A percentile compares a stretch with the other conserved stretches of the same genome.
These are phyloP conservation scores for Rhamphomyia laevipes DNA, from an alignment of 2,888 invertebrate genomes.

Conservation along the genomic window DNA sequence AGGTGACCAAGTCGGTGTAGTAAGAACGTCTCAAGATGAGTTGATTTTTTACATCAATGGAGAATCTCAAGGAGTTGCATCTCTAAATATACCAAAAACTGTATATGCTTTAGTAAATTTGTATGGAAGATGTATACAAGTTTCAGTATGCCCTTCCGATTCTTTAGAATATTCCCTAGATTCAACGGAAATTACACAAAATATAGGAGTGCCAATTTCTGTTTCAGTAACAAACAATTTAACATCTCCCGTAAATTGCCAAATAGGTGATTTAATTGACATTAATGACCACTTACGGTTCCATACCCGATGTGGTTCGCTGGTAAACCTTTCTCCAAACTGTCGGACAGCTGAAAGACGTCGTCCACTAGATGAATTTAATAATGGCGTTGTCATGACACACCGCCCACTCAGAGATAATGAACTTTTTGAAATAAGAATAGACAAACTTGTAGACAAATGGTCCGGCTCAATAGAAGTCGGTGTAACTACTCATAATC, in stretches of 20 bases:
- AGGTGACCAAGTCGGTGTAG: slow-evolving; percentile 74
- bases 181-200: slow-evolving; percentile 26
- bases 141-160: slow-evolving; percentile 40
- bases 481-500: slow-evolving; percentile 89
- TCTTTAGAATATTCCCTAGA: slow-evolving; percentile 13
- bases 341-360: slow-evolving; percentile 77
- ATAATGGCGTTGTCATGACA: slow-evolving; percentile 93
- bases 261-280: slow-evolving; percentile 27
- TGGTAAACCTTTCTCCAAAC: slow-evolving; percentile 74
- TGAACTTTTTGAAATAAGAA: slow-evolving; percentile 89
- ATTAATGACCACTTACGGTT: slow-evolving; percentile 60
- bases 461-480: slow-evolving; percentile 70
- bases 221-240: slow-evolving; percentile 5
- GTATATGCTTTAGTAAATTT: slow-evolving; percentile 70
- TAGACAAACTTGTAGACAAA: slow-evolving; percentile 85
- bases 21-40: slow-evolving; percentile 69
- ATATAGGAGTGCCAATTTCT: slow-evolving; percentile 30
- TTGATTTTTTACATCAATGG: slow-evolving; percentile 83
- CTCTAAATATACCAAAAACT: slow-evolving; percentile 56
- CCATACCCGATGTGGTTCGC: slow-evolving; percentile 76
- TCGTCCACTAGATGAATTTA: slow-evolving; percentile 84
- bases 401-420: slow-evolving; percentile 75
- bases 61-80: slow-evolving; percentile 77
- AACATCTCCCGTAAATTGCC: background rate
- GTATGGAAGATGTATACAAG: slow-evolving; percentile 74